A percentile compares a stretch with the other conserved stretches of the same genome.
Conservation (phyloP, 2,113 vertebrate genomes). For the Orycteropus afer region DNA sequence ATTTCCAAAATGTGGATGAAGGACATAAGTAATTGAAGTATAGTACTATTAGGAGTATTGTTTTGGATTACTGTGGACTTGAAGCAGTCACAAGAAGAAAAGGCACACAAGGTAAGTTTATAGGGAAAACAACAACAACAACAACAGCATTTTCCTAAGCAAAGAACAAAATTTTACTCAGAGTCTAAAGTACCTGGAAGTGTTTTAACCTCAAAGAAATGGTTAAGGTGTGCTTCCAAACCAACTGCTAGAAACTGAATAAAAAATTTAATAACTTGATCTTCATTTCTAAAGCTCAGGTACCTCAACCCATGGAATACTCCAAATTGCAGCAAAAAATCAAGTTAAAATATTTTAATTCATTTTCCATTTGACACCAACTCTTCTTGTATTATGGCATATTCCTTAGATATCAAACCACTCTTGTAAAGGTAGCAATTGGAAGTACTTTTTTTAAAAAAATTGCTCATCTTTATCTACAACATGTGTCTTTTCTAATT, state of each 20-base stretch:
- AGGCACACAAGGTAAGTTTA: not conserved
- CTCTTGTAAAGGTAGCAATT: not conserved
- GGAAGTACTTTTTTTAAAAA: not conserved
- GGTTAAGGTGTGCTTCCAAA: not conserved
- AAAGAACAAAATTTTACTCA: not conserved
- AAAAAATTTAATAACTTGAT: not conserved
- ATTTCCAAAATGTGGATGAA: not conserved
- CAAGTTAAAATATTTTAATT: not conserved
- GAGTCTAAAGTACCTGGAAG: not conserved
- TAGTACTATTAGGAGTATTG: not conserved
- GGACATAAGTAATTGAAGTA: not conserved
- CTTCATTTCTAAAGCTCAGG: conserved; percentile 1
- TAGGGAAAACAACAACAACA: not conserved
- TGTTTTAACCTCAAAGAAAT: conserved; percentile 12
- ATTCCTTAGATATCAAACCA: not conserved
- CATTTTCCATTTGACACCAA: not conserved
- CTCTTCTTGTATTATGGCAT: not conserved
- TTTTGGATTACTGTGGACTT: not conserved
- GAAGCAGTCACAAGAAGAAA: not conserved
- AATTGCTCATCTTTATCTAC: not conserved
- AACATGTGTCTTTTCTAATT: not conserved
- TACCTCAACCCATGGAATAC: not conserved
- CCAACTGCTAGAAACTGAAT: not conserved
- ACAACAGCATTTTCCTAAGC: not conserved
- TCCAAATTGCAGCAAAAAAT: not conserved